These are phyloP conservation scores for Zaprionus capensis DNA, from an alignment of 1,140 invertebrate genomes.

Conservation along the genomic window DNA sequence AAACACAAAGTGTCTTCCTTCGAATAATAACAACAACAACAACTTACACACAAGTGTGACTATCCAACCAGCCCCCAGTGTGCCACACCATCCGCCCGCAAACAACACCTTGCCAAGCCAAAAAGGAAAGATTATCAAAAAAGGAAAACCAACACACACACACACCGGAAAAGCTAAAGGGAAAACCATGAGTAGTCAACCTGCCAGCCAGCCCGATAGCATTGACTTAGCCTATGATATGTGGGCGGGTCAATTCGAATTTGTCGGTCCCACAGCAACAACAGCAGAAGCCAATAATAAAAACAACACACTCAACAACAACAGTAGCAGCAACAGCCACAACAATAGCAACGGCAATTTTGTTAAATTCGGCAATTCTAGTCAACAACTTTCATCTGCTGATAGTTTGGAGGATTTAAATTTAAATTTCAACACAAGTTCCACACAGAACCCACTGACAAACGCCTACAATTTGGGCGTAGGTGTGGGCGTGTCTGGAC, in stretches of 20 bases:
- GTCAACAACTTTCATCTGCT: conserved; percentile 63
- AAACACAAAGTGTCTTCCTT: not conserved
- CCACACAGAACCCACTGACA: conserved; percentile 68
- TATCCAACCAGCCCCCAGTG: conserved; percentile 15
- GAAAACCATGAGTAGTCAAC: conserved; percentile 84
- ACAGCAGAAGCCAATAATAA: conserved; percentile 52
- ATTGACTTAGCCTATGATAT: conserved; percentile 91
- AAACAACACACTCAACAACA: conserved; percentile 56
- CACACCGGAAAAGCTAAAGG: conserved; percentile 24
- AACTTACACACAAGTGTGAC: conserved; percentile 3
- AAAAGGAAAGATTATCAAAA: not conserved
- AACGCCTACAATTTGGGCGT: conserved; percentile 75
- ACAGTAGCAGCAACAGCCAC: conserved; percentile 47
- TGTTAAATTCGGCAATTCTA: conserved; percentile 62
- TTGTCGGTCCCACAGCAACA: conserved; percentile 86
- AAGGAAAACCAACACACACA: conserved; percentile 16
- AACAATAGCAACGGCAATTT: conserved; percentile 52
- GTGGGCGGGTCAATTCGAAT: conserved; percentile 94
- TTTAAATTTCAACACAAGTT: conserved; percentile 76
- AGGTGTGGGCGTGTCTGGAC: conserved; percentile 53
- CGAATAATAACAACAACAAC: not conserved
- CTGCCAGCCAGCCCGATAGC: conserved; percentile 85
- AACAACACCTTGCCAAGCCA: not conserved
- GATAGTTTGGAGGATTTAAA: conserved; percentile 83
- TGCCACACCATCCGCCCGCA: conserved; percentile 20